These are phyloP conservation scores for Apodemus speciosus DNA, from an alignment of 2,113 vertebrate species.

Conservation along the genomic window DNA sequence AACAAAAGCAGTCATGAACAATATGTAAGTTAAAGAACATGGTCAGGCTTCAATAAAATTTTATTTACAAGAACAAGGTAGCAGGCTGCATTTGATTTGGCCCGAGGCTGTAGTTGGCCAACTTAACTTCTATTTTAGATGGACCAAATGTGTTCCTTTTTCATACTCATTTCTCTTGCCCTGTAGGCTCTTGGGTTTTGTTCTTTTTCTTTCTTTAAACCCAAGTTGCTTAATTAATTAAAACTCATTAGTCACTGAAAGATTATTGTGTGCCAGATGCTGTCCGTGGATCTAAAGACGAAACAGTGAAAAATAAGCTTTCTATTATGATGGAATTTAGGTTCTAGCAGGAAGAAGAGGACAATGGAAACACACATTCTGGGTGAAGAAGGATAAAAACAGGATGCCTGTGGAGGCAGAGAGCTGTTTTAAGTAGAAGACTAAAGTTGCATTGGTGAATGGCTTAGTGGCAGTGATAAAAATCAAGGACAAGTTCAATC, in stretches of 20 bases:
- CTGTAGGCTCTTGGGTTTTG: not conserved
- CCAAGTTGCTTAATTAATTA: slow-evolving; percentile 36
- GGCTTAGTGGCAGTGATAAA: not conserved
- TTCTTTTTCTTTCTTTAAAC: not conserved
- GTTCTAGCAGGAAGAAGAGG: not conserved
- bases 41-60: not conserved
- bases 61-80: slow-evolving; percentile 3
- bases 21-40: not conserved
- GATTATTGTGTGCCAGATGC: slow-evolving; percentile 1
- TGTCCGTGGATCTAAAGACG: not conserved
- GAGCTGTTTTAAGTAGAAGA: not conserved
- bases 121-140: not conserved
- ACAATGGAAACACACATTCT: not conserved
- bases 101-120: not conserved
- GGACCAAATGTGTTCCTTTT: not conserved
- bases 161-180: not conserved
- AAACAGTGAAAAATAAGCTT: not conserved
- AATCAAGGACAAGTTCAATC: not conserved
- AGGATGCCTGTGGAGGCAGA: not conserved
- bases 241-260: slow-evolving; percentile 25
- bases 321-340: not conserved
- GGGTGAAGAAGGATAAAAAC: not conserved
- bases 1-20: not conserved
- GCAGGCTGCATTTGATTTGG: not conserved
- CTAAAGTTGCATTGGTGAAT: not conserved